Conservation (phyloP, 2,888 invertebrate genomes). For the Nemotelus pantherinus region DNA sequence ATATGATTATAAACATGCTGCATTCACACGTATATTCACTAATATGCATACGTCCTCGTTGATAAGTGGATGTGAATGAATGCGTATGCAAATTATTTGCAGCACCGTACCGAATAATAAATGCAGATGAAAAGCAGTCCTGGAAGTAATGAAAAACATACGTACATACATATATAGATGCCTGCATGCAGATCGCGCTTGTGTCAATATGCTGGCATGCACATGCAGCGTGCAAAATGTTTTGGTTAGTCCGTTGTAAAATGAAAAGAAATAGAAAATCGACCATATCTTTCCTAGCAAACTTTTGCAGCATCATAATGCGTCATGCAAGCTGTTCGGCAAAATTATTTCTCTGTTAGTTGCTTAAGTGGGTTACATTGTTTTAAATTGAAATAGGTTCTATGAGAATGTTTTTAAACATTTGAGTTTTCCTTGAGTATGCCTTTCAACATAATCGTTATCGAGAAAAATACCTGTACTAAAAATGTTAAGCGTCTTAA, state of each 20-base stretch:
- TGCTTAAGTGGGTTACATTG: background rate
- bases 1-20: slow-evolving; percentile 25
- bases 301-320: slow-evolving; percentile 36
- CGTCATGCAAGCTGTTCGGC: slow-evolving; percentile 30
- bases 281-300: slow-evolving; percentile 8
- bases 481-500: too few relatives aligned
- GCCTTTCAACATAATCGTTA: background rate
- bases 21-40: background rate
- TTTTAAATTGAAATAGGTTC: slow-evolving; percentile 18
- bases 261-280: slow-evolving; percentile 7
- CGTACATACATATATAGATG: background rate
- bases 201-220: slow-evolving; percentile 4
- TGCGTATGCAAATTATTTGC: background rate
- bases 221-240: background rate
- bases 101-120: too few relatives aligned
- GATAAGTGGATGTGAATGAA: background rate
- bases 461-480: too few relatives aligned
- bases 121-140: background rate
- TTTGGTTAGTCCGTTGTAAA: background rate
- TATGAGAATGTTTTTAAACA: background rate
- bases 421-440: background rate
- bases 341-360: slow-evolving; percentile 16
- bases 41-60: background rate
- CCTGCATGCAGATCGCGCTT: too few relatives aligned
- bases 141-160: background rate